These are phyloP conservation scores for Platycheirus rosarum DNA, from an alignment of 2,888 invertebrate species.

Conservation along the genomic window DNA sequence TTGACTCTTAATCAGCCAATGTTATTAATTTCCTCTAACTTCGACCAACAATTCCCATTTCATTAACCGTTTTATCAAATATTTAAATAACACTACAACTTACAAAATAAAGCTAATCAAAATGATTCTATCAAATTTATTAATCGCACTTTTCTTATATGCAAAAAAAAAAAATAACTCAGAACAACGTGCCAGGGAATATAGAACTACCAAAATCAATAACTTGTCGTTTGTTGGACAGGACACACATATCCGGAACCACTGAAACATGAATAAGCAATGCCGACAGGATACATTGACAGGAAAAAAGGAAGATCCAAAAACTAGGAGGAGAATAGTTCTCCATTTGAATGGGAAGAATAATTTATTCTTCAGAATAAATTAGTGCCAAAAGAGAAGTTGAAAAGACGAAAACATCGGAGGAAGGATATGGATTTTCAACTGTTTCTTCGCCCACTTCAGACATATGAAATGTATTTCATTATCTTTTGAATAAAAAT, in stretches of 20 bases:
- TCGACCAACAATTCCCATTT: too few relatives aligned
- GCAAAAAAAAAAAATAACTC: constrained; percentile 1
- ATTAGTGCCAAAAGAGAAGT: constrained; percentile 39
- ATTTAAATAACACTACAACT: too few relatives aligned
- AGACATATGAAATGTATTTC: constrained; percentile 10
- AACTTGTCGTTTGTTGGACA: constrained; percentile 46
- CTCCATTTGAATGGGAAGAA: constrained; percentile 42
- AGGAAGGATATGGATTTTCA: constrained; percentile 37
- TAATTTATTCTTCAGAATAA: constrained; percentile 59
- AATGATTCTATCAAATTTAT: too few relatives aligned
- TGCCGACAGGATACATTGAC: constrained; percentile 45
- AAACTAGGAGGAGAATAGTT: constrained; percentile 17
- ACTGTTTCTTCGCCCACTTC: constrained; percentile 31
- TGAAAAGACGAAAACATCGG: constrained; percentile 15
- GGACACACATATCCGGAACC: constrained; percentile 13
- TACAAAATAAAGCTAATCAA: too few relatives aligned
- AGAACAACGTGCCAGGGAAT: constrained; percentile 2
- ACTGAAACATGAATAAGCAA: constrained; percentile 64
- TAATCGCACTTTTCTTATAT: too few relatives aligned
- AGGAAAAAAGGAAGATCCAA: constrained; percentile 25
- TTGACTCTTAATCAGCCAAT: too few relatives aligned
- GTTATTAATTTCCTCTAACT: too few relatives aligned
- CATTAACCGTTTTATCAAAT: too few relatives aligned
- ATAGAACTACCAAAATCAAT: constrained; percentile 57
- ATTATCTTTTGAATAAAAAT: neutral